phyloP scores from a whole-genome alignment of 1,140 invertebrate species.

The Caerostris extrusa region DNA sequence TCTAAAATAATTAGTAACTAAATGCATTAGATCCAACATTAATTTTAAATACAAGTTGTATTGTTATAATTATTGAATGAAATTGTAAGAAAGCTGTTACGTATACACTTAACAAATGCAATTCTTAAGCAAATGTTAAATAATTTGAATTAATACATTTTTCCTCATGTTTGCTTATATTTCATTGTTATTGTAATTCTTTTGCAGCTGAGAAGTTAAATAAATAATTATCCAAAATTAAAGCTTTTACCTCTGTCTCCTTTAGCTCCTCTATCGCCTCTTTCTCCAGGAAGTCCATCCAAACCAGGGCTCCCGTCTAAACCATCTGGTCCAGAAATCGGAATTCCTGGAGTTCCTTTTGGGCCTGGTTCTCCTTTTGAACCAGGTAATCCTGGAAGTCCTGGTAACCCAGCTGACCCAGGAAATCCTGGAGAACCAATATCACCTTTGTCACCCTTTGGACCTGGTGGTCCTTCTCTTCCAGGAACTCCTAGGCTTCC shows the following conservation, averaged over 20 bases:
- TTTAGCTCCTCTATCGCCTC: slow-evolving; percentile 60
- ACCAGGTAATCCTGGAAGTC: slow-evolving; percentile 87
- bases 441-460: slow-evolving; percentile 78
- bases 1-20: too few relatives aligned
- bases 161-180: too few relatives aligned
- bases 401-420: slow-evolving; percentile 88
- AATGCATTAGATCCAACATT: too few relatives aligned
- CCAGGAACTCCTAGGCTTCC: slow-evolving; percentile 81
- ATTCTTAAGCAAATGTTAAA: too few relatives aligned
- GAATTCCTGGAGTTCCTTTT: slow-evolving; percentile 86
- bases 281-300: slow-evolving; percentile 65
- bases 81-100: too few relatives aligned
- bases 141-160: too few relatives aligned
- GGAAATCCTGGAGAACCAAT: slow-evolving; percentile 84
- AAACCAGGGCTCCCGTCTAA: slow-evolving; percentile 86
- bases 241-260: slow-evolving; percentile 63
- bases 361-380: slow-evolving; percentile 67
- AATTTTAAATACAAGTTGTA: too few relatives aligned
- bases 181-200: too few relatives aligned
- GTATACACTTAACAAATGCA: too few relatives aligned
- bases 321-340: slow-evolving; percentile 85
- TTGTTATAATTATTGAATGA: too few relatives aligned
- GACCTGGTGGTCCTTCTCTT: slow-evolving; percentile 69
- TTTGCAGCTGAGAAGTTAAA: too few relatives aligned
- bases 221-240: too few relatives aligned